These are phyloP conservation scores for Cochlearius cochlearius DNA, from an alignment of 2,113 vertebrate genomes.

Conservation along the genomic window DNA sequence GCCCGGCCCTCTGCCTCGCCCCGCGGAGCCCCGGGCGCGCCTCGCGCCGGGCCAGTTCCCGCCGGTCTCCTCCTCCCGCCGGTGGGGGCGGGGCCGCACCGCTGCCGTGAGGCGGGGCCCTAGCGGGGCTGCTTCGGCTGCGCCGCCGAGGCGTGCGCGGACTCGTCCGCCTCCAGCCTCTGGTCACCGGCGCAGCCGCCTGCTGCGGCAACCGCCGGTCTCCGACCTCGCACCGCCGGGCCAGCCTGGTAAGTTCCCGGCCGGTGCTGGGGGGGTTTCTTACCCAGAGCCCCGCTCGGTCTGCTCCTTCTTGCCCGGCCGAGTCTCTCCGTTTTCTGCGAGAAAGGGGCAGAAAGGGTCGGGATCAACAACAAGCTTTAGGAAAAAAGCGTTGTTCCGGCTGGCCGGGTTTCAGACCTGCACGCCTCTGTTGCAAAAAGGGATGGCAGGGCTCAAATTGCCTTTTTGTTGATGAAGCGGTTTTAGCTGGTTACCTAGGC, in stretches of 20 bases:
- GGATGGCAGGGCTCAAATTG: not conserved
- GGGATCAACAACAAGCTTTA: not conserved
- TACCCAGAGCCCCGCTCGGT: not conserved
- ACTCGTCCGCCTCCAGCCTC: not conserved
- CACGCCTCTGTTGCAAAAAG: too few relatives aligned
- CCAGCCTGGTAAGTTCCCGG: not conserved
- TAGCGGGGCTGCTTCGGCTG: too few relatives aligned
- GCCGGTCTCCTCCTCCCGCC: not conserved
- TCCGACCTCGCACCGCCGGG: not conserved
- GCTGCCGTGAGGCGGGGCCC: too few relatives aligned
- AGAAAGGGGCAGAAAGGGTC: not conserved
- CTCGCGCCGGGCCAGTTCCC: not conserved
- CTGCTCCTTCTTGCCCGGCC: not conserved
- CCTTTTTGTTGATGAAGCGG: not conserved
- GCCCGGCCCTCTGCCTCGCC: too few relatives aligned
- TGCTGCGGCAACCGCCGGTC: too few relatives aligned
- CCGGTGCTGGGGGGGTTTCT: not conserved
- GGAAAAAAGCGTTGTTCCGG: not conserved
- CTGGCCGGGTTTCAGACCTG: not conserved
- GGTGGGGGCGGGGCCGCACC: too few relatives aligned
- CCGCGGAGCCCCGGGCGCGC: too few relatives aligned
- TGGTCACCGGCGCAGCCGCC: too few relatives aligned
- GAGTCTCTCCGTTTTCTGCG: not conserved
- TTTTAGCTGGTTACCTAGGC: not conserved
- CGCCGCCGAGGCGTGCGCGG: too few relatives aligned